Conservation (phyloP, 2,797 vertebrate genomes). For the Acridotheres tristis region DNA sequence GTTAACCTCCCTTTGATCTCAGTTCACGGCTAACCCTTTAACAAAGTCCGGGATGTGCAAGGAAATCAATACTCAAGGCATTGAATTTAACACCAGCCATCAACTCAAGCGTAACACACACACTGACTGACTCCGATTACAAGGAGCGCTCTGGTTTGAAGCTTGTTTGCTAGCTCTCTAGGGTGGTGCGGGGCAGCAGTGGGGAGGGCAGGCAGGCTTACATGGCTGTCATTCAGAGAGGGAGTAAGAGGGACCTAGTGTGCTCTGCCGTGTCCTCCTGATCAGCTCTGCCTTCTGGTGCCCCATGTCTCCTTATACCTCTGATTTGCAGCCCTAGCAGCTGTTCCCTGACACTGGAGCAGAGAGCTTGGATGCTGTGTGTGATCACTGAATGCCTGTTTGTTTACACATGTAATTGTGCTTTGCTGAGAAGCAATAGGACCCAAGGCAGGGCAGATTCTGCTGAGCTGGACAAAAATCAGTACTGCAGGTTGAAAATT, state of each 20-base stretch:
- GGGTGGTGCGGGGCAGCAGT: background rate
- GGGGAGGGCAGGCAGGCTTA: background rate
- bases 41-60: slow-evolving; percentile 71
- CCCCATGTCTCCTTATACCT: background rate
- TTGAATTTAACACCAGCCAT: slow-evolving; percentile 73
- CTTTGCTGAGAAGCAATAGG: background rate
- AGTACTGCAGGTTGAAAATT: background rate
- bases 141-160: slow-evolving; percentile 41
- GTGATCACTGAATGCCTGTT: background rate
- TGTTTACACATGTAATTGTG: background rate
- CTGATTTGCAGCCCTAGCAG: background rate
- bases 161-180: slow-evolving; percentile 61
- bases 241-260: background rate
- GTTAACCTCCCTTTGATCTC: slow-evolving; percentile 78
- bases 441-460: background rate
- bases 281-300: background rate
- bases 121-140: slow-evolving; percentile 60
- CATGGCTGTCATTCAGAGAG: background rate
- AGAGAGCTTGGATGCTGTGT: background rate
- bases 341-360: background rate
- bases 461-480: background rate
- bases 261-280: background rate
- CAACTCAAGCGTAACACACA: slow-evolving; percentile 72
- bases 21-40: slow-evolving; percentile 71
- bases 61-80: slow-evolving; percentile 76